Evolutionary conservation across 2,888 invertebrate genomes (phyloP).

Genomic region (Synergus itoensis): DNA sequence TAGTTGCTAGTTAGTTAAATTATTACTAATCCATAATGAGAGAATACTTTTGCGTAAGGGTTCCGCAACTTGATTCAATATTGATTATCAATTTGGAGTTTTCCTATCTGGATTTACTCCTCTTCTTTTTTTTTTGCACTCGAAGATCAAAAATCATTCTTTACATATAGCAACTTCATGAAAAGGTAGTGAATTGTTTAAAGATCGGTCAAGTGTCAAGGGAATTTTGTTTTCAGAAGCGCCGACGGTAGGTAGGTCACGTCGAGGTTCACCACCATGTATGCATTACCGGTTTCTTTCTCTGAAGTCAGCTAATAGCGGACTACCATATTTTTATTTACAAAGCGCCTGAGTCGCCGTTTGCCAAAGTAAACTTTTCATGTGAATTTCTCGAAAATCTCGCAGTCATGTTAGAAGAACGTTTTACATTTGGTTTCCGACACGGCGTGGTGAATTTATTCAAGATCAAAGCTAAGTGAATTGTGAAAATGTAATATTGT

Average conservation of each 20-base stretch:
- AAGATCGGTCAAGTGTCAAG: constrained; percentile 43
- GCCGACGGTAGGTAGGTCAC: constrained; percentile 44
- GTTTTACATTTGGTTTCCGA: constrained; percentile 9
- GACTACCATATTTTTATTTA: constrained; percentile 51
- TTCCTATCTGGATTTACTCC: neutral
- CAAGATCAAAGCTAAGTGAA: neutral
- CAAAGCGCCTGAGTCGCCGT: constrained; percentile 44
- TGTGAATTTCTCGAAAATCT: constrained; percentile 51
- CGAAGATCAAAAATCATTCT: neutral
- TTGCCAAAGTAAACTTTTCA: constrained; percentile 58
- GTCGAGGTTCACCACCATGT: constrained; percentile 18
- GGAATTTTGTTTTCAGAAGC: constrained; percentile 47
- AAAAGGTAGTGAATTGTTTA: constrained; percentile 42
- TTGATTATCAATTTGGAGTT: neutral
- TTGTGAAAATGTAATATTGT: no score
- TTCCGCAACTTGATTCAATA: neutral
- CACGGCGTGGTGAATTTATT: neutral
- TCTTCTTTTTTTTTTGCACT: constrained; percentile 33
- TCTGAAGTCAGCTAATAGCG: constrained; percentile 52
- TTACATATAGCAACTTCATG: constrained; percentile 2
- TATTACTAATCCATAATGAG: no score
- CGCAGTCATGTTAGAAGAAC: constrained; percentile 43
- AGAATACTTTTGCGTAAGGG: neutral
- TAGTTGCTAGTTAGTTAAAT: no score
- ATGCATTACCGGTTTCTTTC: constrained; percentile 27